Evolutionary conservation across 2,888 invertebrate genomes (phyloP).

Genomic region (Lottia gigantea): DNA sequence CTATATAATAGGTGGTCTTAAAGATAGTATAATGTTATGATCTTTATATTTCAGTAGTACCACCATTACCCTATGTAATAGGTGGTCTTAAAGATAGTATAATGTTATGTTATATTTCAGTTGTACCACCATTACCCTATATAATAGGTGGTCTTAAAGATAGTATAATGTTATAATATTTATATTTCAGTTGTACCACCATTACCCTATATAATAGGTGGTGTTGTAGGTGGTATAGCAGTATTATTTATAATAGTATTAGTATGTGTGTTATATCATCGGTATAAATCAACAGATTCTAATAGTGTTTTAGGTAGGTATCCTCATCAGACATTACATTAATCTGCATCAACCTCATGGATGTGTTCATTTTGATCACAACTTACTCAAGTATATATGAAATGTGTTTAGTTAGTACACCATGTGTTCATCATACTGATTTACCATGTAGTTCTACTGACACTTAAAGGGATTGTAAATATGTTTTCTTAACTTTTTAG

Average conservation of each 20-base stretch:
- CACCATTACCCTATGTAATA: no score
- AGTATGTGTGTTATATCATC: constrained; percentile 53
- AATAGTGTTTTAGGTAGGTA: constrained; percentile 42
- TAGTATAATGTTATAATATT: constrained; percentile 74
- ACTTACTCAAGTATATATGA: no score
- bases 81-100: neutral
- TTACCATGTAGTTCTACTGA: no score
- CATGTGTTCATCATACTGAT: no score
- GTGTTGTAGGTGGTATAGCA: constrained; percentile 87
- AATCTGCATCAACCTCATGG: no score
- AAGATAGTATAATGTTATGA: constrained; percentile 73
- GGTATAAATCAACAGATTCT: constrained; percentile 49
- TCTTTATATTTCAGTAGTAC: neutral
- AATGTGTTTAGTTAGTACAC: no score
- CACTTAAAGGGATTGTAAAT: no score
- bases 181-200: constrained; percentile 70
- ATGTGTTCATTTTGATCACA: no score
- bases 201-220: constrained; percentile 83
- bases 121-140: constrained; percentile 76
- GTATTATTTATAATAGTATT: constrained; percentile 80
- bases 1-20: constrained; percentile 85
- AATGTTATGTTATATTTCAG: constrained; percentile 39
- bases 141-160: constrained; percentile 87
- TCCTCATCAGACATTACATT: no score
- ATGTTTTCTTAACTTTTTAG: no score